Conservation (phyloP, 1,140 invertebrate species). For the Lepidostoma basale region DNA sequence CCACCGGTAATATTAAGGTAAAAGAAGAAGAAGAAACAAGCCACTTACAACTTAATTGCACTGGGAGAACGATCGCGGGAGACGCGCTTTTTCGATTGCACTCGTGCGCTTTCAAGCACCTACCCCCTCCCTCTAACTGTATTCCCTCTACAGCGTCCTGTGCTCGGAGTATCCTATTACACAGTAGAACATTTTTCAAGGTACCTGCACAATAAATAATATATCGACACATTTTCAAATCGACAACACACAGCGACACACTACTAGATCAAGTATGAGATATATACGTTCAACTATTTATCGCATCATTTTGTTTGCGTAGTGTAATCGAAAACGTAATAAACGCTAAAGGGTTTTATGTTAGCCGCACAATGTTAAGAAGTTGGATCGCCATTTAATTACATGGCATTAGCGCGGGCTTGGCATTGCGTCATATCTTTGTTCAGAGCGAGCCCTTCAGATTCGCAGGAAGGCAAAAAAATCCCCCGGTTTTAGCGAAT, state of each 20-base stretch:
- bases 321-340: slow-evolving; percentile 14
- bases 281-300: too few species aligned
- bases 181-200: too few species aligned
- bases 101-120: too few species aligned
- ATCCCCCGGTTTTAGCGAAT: slow-evolving; percentile 40
- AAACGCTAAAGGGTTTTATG: slow-evolving; percentile 16
- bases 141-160: too few species aligned
- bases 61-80: not conserved
- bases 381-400: slow-evolving; percentile 29
- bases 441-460: slow-evolving; percentile 20
- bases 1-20: slow-evolving; percentile 28
- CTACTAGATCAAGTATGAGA: too few species aligned
- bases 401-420: slow-evolving; percentile 21
- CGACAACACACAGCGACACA: too few species aligned
- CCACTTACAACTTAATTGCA: slow-evolving; percentile 24
- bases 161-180: too few species aligned
- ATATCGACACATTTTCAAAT: too few species aligned
- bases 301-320: too few species aligned
- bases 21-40: slow-evolving; percentile 31
- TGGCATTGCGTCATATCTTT: slow-evolving; percentile 27
- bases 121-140: too few species aligned
- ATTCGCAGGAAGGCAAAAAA: slow-evolving; percentile 34
- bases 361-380: slow-evolving; percentile 17
- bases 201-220: too few species aligned
- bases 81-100: slow-evolving; percentile 3